phyloP scores from a whole-genome alignment of 2,113 vertebrate genomes.

The Ceuthmochares aereus region DNA sequence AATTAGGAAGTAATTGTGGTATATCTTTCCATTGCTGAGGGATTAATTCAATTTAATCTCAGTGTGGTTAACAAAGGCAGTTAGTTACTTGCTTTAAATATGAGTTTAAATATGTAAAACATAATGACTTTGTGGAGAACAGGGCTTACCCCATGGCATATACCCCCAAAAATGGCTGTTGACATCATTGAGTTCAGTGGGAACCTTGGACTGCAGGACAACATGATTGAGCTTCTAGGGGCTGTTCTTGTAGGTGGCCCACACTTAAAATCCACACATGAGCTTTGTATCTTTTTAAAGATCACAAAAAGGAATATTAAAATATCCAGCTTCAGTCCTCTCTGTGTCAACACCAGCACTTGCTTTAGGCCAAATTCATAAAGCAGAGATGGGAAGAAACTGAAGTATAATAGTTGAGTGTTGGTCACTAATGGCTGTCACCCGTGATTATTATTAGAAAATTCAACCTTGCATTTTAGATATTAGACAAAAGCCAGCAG shows the following conservation, averaged over 20 bases:
- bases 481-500: background rate
- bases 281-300: background rate
- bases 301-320: background rate
- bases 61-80: background rate
- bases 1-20: conserved; percentile 54
- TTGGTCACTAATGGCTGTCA: conserved; percentile 19
- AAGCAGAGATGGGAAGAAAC: background rate
- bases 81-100: conserved; percentile 28
- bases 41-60: conserved; percentile 13
- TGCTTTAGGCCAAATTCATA: background rate
- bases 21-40: background rate
- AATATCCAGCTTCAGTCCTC: background rate
- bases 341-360: background rate
- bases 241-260: background rate
- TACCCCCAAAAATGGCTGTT: background rate
- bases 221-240: accelerated
- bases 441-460: background rate
- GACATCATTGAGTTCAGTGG: background rate
- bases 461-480: background rate
- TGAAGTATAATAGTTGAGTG: background rate
- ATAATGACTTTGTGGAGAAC: background rate
- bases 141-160: background rate
- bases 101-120: background rate
- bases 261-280: background rate
- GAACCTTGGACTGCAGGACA: background rate